Evolutionary conservation across 2,113 vertebrate species (phyloP).

Genomic region (Leptobrachium ailaonicum): DNA sequence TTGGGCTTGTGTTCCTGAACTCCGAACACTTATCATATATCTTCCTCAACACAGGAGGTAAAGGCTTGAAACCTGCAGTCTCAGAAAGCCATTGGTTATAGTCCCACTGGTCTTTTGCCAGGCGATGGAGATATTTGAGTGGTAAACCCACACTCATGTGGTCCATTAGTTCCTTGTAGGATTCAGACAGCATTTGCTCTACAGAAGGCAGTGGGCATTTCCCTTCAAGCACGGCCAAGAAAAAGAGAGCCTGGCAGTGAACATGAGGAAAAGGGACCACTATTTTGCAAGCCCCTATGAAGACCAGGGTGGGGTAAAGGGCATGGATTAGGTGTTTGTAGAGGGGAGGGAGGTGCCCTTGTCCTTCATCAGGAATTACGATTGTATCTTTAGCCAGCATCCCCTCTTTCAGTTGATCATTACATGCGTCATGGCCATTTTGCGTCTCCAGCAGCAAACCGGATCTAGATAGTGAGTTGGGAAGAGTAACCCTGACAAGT

Average conservation of each 20-base stretch:
- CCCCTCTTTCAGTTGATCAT: neutral
- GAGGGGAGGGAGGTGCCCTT: conserved; percentile 56
- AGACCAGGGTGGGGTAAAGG: conserved; percentile 68
- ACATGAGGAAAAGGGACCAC: conserved; percentile 77
- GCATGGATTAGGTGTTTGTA: conserved; percentile 71
- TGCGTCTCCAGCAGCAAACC: neutral
- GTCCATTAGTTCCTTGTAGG: conserved; percentile 48
- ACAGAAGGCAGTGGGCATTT: conserved; percentile 56
- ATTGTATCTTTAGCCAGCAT: conserved; percentile 18
- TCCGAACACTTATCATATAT: conserved; percentile 58
- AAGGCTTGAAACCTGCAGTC: conserved; percentile 55
- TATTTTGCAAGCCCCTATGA: conserved; percentile 71
- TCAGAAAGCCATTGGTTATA: conserved; percentile 61
- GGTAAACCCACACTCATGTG: conserved; percentile 50
- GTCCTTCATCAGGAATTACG: neutral
- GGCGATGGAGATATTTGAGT: conserved; percentile 58
- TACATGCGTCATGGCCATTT: neutral
- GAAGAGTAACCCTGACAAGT: too few relatives aligned
- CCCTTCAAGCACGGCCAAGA: conserved; percentile 60
- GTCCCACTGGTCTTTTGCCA: conserved; percentile 61
- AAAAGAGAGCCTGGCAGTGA: conserved; percentile 72
- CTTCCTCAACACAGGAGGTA: conserved; percentile 53
- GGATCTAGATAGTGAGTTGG: neutral
- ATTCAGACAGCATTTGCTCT: conserved; percentile 59
- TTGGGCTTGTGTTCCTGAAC: conserved; percentile 54